Percentiles rank a stretch among this genome's conserved stretches.
Conservation (phyloP, 2,888 invertebrate genomes). For the Xylocampa areola region DNA sequence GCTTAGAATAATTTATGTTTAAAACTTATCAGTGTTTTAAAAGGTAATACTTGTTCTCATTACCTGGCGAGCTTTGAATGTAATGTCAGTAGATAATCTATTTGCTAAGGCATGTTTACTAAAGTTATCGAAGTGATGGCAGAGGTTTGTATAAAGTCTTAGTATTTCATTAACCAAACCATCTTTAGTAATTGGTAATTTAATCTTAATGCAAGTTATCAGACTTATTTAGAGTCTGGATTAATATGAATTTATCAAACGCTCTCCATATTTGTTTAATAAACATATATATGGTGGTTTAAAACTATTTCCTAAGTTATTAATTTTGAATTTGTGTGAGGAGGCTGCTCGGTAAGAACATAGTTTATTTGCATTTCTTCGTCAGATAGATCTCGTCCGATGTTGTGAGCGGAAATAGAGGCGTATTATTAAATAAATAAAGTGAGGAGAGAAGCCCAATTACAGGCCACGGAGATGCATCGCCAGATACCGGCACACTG, state of each 20-base stretch:
- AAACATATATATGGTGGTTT: slow-evolving; percentile 1
- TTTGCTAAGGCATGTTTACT: slow-evolving; percentile 22
- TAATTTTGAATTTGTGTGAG: slow-evolving; percentile 42
- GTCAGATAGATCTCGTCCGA: slow-evolving; percentile 55
- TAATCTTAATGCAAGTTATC: slow-evolving; percentile 4
- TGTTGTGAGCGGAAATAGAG: slow-evolving; percentile 69
- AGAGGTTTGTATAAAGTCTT: slow-evolving; percentile 13
- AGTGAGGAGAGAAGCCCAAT: slow-evolving; percentile 62
- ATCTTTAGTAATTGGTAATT: slow-evolving; percentile 21
- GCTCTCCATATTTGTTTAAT: slow-evolving; percentile 18
- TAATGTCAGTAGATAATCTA: slow-evolving; percentile 23
- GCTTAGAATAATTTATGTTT: slow-evolving; percentile 23
- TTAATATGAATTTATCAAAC: slow-evolving; percentile 6
- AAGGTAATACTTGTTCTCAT: slow-evolving; percentile 24
- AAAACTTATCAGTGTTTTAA: slow-evolving; percentile 11
- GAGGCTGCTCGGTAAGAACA: slow-evolving; percentile 14
- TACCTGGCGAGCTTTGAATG: slow-evolving; percentile 2
- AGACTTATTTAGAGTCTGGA: slow-evolving; percentile 14
- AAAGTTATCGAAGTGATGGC: slow-evolving; percentile 10
- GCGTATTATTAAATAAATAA: slow-evolving; percentile 72
- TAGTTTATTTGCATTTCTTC: slow-evolving; percentile 59
- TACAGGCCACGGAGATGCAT: slow-evolving; percentile 65
- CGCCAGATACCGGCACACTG: slow-evolving; percentile 54
- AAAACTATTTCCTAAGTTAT: slow-evolving; percentile 17
- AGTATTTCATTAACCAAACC: slow-evolving; percentile 6